Conservation (phyloP, 2,113 vertebrate genomes). For the Trichechus manatus region DNA sequence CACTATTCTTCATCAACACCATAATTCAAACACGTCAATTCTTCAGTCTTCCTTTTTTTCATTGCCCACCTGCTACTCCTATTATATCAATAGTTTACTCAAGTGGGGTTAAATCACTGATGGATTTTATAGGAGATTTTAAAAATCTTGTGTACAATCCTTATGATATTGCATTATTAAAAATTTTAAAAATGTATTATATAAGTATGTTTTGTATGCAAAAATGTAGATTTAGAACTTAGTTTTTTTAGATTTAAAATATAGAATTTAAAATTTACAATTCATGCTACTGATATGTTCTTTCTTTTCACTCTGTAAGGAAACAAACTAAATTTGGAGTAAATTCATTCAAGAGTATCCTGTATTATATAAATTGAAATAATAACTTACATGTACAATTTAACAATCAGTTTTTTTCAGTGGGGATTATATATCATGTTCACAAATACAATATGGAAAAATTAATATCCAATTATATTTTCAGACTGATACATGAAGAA, state of each 20-base stretch:
- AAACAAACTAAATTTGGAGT: not conserved
- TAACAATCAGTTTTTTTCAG: constrained; percentile 50
- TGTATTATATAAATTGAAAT: not conserved
- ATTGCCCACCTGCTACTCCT: too few species aligned
- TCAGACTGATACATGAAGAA: constrained; percentile 33
- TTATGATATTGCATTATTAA: not conserved
- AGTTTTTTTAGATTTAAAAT: too few species aligned
- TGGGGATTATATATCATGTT: not conserved
- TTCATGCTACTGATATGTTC: not conserved
- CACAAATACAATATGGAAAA: constrained; percentile 55
- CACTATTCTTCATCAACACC: too few species aligned
- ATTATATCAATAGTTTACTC: not conserved
- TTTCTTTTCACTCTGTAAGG: not conserved
- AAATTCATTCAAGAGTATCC: not conserved
- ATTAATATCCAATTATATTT: constrained; percentile 69
- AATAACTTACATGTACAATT: constrained; percentile 4
- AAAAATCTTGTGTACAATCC: not conserved
- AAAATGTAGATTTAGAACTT: not conserved
- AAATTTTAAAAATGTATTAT: not conserved
- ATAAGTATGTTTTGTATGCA: not conserved
- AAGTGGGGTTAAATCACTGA: not conserved
- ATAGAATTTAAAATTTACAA: not conserved
- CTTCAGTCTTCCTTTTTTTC: too few species aligned
- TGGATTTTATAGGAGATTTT: not conserved
- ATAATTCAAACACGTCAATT: too few species aligned